These are phyloP conservation scores for Dendrolimus kikuchii DNA, from an alignment of 1,140 invertebrate species.

Conservation along the genomic window DNA sequence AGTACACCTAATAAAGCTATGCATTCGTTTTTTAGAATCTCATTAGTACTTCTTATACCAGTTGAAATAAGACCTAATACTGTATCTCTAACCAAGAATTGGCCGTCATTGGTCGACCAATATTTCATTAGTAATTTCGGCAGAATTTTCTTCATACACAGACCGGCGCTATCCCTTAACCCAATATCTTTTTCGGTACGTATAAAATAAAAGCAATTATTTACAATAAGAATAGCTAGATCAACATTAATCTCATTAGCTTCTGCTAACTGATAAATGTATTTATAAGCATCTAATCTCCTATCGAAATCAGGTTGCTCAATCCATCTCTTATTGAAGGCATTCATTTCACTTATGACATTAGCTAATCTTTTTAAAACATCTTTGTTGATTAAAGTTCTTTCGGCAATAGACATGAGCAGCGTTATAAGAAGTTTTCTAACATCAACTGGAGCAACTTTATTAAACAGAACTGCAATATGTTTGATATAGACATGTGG, in stretches of 20 bases:
- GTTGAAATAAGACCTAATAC: slow-evolving; percentile 79
- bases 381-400: slow-evolving; percentile 51
- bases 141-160: slow-evolving; percentile 80
- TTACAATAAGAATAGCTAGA: slow-evolving; percentile 81
- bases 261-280: slow-evolving; percentile 76
- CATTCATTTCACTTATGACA: slow-evolving; percentile 83
- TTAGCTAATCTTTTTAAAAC: slow-evolving; percentile 48
- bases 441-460: slow-evolving; percentile 72
- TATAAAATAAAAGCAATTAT: slow-evolving; percentile 88
- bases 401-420: slow-evolving; percentile 72
- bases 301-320: slow-evolving; percentile 94
- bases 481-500: slow-evolving; percentile 78
- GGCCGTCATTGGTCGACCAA: slow-evolving; percentile 65
- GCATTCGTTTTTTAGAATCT: slow-evolving; percentile 81
- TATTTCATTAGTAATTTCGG: slow-evolving; percentile 73
- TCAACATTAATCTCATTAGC: slow-evolving; percentile 74
- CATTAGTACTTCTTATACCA: slow-evolving; percentile 78
- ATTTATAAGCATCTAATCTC: slow-evolving; percentile 82
- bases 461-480: slow-evolving; percentile 78
- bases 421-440: slow-evolving; percentile 78
- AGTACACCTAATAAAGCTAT: slow-evolving; percentile 84
- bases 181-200: slow-evolving; percentile 87
- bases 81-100: slow-evolving; percentile 82
- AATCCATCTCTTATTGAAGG: slow-evolving; percentile 87
- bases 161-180: slow-evolving; percentile 83